Evolutionary conservation across 2,797 vertebrate species (phyloP).

Genomic region (Falco berigora): DNA sequence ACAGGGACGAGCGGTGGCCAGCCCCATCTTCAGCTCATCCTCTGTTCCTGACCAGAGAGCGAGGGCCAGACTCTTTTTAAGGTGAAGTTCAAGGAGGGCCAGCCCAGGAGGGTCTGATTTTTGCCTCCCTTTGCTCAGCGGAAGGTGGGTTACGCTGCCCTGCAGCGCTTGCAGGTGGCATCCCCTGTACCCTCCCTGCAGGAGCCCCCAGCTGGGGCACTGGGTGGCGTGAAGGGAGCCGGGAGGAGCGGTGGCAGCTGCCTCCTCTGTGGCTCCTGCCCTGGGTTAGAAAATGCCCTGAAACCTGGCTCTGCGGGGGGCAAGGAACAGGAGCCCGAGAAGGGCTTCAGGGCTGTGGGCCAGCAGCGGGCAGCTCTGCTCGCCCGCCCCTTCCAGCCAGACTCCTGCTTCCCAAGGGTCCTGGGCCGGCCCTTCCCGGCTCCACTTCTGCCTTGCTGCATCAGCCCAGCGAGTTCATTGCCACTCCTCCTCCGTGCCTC

Average conservation of each 20-base stretch:
- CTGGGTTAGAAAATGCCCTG: not conserved
- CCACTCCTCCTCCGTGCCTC: not conserved
- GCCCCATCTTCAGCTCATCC: not conserved
- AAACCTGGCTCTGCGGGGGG: not conserved
- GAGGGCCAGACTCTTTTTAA: not conserved
- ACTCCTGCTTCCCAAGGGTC: not conserved
- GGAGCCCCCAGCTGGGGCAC: not conserved
- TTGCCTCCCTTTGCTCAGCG: not conserved
- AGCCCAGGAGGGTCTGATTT: not conserved
- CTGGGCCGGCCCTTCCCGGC: not conserved
- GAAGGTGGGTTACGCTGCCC: not conserved
- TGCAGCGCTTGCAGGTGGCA: rapidly evolving
- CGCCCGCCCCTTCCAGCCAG: not conserved
- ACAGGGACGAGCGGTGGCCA: not conserved
- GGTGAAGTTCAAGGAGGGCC: not conserved
- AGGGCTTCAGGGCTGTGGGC: not conserved
- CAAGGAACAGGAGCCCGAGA: not conserved
- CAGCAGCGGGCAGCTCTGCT: not conserved
- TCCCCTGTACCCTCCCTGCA: not conserved
- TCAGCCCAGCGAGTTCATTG: rapidly evolving
- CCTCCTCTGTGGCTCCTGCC: not conserved
- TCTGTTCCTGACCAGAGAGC: not conserved
- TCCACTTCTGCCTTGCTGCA: not conserved
- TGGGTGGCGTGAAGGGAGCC: not conserved
- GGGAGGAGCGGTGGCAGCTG: not conserved